These are phyloP conservation scores for Oegoconia quadripuncta DNA, from an alignment of 2,888 invertebrate genomes.

Conservation along the genomic window DNA sequence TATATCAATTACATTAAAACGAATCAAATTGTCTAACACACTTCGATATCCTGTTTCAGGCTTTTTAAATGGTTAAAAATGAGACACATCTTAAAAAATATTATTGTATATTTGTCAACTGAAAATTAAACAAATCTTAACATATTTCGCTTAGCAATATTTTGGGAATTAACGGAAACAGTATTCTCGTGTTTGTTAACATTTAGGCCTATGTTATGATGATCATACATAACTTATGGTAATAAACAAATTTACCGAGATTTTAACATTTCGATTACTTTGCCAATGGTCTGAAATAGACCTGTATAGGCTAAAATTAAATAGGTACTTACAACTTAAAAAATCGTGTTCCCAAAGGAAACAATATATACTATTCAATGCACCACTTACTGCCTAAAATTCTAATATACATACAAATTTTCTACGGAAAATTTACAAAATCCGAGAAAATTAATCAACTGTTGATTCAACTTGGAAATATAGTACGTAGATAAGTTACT, in stretches of 20 bases:
- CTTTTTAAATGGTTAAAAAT: constrained; percentile 16
- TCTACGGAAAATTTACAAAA: constrained; percentile 42
- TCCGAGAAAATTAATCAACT: constrained; percentile 12
- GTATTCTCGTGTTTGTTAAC: constrained; percentile 44
- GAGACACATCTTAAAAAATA: constrained; percentile 52
- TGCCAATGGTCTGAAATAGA: too few species aligned
- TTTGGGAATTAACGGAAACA: constrained; percentile 65
- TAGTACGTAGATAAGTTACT: constrained; percentile 6
- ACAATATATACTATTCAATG: constrained; percentile 48
- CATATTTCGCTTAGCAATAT: constrained; percentile 63
- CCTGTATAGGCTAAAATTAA: too few species aligned
- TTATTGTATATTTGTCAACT: constrained; percentile 76
- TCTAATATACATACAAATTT: constrained; percentile 66
- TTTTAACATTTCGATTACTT: constrained; percentile 21
- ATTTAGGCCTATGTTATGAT: constrained; percentile 53
- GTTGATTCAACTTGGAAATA: constrained; percentile 29
- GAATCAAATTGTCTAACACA: background rate
- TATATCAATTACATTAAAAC: too few species aligned
- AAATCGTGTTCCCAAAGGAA: constrained; percentile 42
- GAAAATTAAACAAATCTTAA: constrained; percentile 74
- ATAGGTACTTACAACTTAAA: constrained; percentile 36
- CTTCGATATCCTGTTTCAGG: background rate
- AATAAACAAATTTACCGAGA: constrained; percentile 43
- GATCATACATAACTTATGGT: constrained; percentile 15
- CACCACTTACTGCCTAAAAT: constrained; percentile 62